Base-by-base conservation (phyloP, 2,113 vertebrate genomes). In the Tychaedon coryphoeus region DNA sequence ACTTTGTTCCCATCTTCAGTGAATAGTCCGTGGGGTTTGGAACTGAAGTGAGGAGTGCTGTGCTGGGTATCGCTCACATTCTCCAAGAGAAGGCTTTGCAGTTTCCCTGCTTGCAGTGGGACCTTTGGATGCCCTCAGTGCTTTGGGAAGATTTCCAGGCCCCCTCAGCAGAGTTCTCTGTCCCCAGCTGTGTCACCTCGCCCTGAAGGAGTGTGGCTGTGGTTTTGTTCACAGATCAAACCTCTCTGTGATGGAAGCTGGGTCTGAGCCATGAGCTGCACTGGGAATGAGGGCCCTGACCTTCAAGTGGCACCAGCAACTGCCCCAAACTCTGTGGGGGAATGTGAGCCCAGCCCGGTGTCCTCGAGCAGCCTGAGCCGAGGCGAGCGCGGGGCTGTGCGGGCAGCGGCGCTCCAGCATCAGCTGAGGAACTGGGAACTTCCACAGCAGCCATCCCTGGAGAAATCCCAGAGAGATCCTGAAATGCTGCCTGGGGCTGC, bases 111-210 rank as follows among this genome's bases (percentile, higher is more conserved):
- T 64, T 43, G 28, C 72, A 73, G 17, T 29, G 50, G 56, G 50
- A 34, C 28, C 2, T 65, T 36, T 58, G 87, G 34, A 80, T 87
- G 80, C 50, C 51, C 77, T 70, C 43, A 3, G 19, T 1, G 31
- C 69, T 70, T 60, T 50, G 87, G 81, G 90, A 94, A 78, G 73
- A 12, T 12, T 75, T 71, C 81, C 92, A 95, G 85, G 57, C 56
- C 47, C 57, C 81, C 53, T 75, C 70, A 66, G 65, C 60, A 87
- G 73, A 43, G 56, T 19, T 70, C 47, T 70, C 26, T 87, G 84
- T 92, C 92, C 90, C 86, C 87, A 77, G 73, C 61, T 81, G 57
- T 67, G 76, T 80, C 93, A 67, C 86, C 65, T 77, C 83, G 57
- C 57, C 26, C n/a, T 4, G 6, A 61, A 83, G 84, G 53, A 89